A percentile compares a stretch with the other conserved stretches of the same genome.
Conservation (phyloP, 2,888 invertebrate species). For the Dolichomitus sp. region DNA sequence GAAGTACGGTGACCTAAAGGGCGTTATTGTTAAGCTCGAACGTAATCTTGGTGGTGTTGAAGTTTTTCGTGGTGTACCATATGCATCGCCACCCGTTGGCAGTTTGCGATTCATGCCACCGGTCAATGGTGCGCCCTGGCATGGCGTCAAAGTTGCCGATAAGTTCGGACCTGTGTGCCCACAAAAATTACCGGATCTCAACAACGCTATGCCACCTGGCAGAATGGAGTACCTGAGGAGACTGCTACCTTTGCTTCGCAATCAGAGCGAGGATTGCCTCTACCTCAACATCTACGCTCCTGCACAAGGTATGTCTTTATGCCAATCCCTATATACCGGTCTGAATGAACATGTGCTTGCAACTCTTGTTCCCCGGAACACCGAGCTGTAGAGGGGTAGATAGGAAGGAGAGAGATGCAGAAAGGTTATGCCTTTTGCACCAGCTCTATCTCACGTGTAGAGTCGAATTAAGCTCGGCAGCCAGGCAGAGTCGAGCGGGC, state of each 20-base stretch:
- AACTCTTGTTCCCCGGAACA: neutral
- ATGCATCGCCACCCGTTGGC: slow-evolving; percentile 96
- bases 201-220: slow-evolving; percentile 96
- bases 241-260: slow-evolving; percentile 94
- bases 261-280: slow-evolving; percentile 98
- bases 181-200: slow-evolving; percentile 95
- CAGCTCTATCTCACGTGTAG: slow-evolving; percentile 46
- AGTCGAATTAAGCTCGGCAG: slow-evolving; percentile 60
- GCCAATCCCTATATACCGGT: neutral
- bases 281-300: slow-evolving; percentile 99
- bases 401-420: slow-evolving; percentile 9
- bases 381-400: slow-evolving; percentile 8
- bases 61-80: slow-evolving; percentile 97
- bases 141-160: slow-evolving; percentile 95
- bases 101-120: slow-evolving; percentile 98
- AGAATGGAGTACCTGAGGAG: slow-evolving; percentile 95
- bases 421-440: slow-evolving; percentile 46
- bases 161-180: slow-evolving; percentile 97
- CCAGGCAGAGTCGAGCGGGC: slow-evolving; percentile 51
- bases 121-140: slow-evolving; percentile 97
- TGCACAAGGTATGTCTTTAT: slow-evolving; percentile 92
- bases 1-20: slow-evolving; percentile 95
- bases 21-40: slow-evolving; percentile 94
- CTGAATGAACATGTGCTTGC: neutral
- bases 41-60: slow-evolving; percentile 93